Conservation (phyloP, 2,888 invertebrate species). For the Dorcus hopei region DNA sequence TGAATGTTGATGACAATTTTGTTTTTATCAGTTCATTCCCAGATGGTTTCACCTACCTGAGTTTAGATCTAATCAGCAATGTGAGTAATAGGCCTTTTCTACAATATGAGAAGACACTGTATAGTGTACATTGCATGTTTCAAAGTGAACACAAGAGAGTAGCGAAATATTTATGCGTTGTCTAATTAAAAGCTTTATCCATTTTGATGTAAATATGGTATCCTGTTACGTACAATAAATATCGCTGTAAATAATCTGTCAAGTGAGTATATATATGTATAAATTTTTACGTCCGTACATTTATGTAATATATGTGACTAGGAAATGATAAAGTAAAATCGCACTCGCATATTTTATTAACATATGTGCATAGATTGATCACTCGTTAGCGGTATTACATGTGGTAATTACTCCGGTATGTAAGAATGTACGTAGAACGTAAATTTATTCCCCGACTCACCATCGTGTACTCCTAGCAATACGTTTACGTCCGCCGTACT, state of each 20-base stretch:
- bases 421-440: slow-evolving; percentile 15
- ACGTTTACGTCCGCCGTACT: slow-evolving; percentile 1
- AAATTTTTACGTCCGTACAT: background rate
- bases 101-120: no score
- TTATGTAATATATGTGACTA: slow-evolving; percentile 11
- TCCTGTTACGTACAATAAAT: background rate
- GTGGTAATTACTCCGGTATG: slow-evolving; percentile 35
- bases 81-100: no score
- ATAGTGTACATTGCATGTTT: no score
- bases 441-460: slow-evolving; percentile 6
- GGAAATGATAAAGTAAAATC: slow-evolving; percentile 22
- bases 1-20: no score
- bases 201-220: no score
- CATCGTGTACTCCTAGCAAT: slow-evolving; percentile 1
- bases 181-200: no score
- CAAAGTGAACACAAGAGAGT: no score
- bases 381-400: slow-evolving; percentile 36
- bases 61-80: no score
- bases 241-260: background rate
- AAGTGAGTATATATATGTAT: background rate
- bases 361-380: slow-evolving; percentile 36
- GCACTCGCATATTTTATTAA: slow-evolving; percentile 25
- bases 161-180: no score
- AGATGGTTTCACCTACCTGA: no score
- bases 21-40: no score